Conservation (phyloP, 2,113 vertebrate genomes). For the Hippocampus zosterae region DNA sequence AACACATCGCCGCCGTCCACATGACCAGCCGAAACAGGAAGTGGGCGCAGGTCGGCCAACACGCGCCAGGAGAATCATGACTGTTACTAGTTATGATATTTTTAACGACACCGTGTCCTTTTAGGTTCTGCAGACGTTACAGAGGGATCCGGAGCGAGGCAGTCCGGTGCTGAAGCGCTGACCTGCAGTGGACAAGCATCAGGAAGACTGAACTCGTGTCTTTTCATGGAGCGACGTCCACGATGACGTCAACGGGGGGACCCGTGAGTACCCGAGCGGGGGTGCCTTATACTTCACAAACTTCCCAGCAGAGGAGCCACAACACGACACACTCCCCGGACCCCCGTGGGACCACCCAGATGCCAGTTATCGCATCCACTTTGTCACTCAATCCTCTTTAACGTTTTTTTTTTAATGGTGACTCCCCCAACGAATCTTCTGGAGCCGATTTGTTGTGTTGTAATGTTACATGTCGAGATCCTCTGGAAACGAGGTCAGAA, state of each 20-base stretch:
- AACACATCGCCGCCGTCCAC: conserved; percentile 81
- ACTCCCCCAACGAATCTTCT: conserved; percentile 4
- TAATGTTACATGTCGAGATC: conserved; percentile 11
- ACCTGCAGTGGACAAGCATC: conserved; percentile 16
- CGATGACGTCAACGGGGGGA: too few relatives aligned
- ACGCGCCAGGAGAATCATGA: not conserved
- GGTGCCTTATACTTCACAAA: conserved; percentile 2
- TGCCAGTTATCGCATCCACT: not conserved
- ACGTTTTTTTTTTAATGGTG: not conserved
- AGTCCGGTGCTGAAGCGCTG: conserved; percentile 83
- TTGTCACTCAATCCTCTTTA: not conserved
- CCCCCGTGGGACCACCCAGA: conserved; percentile 13
- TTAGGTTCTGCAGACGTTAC: conserved; percentile 83
- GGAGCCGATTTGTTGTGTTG: not conserved
- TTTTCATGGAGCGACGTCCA: not conserved
- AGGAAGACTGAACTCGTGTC: not conserved
- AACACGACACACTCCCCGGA: conserved; percentile 3
- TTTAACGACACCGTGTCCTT: conserved; percentile 4
- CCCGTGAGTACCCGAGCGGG: not conserved
- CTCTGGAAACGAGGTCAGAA: conserved; percentile 11
- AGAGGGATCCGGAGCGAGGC: conserved; percentile 82
- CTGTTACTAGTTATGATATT: too few relatives aligned
- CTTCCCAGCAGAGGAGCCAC: not conserved
- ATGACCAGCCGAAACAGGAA: conserved; percentile 91
- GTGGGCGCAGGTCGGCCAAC: conserved; percentile 83